phyloP scores from a whole-genome alignment of 2,797 vertebrate genomes.

The Kryptolebias ocellatus region DNA sequence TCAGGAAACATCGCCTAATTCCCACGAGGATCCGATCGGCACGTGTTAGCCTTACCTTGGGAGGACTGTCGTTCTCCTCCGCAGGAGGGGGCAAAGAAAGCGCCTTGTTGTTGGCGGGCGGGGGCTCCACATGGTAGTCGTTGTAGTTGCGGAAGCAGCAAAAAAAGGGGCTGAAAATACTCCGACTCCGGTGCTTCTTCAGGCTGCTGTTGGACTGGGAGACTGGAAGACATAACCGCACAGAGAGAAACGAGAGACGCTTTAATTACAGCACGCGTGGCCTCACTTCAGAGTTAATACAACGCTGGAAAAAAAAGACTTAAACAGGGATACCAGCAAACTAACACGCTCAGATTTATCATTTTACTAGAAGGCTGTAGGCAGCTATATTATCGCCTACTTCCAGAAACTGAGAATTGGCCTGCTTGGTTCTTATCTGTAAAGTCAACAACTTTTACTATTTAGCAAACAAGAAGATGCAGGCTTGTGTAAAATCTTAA shows the following conservation, averaged over 20 bases:
- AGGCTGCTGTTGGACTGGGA: slow-evolving; percentile 95
- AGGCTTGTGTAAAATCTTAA: no score
- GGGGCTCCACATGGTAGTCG: slow-evolving; percentile 92
- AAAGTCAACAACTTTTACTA: no score
- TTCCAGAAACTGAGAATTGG: no score
- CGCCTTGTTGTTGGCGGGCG: slow-evolving; percentile 87
- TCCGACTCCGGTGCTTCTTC: slow-evolving; percentile 94
- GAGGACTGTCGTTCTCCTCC: slow-evolving; percentile 93
- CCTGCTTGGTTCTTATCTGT: no score
- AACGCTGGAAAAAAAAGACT: background rate
- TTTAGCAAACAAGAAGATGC: no score
- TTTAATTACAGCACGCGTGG: background rate
- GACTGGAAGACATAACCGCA: slow-evolving; percentile 75
- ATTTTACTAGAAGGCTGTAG: no score
- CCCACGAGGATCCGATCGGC: background rate
- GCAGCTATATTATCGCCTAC: no score
- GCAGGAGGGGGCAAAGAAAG: slow-evolving; percentile 87
- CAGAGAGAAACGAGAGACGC: slow-evolving; percentile 2
- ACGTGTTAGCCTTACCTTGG: slow-evolving; percentile 85
- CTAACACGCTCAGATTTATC: no score
- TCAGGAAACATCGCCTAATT: slow-evolving; percentile 25
- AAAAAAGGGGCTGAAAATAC: slow-evolving; percentile 98
- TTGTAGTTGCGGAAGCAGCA: slow-evolving; percentile 98
- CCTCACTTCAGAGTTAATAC: background rate
- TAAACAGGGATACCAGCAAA: background rate